Evolutionary conservation across 1,140 invertebrate genomes (phyloP), one percentile per base, ranked within the genome.

Genomic region (Atta colombica): DNA sequence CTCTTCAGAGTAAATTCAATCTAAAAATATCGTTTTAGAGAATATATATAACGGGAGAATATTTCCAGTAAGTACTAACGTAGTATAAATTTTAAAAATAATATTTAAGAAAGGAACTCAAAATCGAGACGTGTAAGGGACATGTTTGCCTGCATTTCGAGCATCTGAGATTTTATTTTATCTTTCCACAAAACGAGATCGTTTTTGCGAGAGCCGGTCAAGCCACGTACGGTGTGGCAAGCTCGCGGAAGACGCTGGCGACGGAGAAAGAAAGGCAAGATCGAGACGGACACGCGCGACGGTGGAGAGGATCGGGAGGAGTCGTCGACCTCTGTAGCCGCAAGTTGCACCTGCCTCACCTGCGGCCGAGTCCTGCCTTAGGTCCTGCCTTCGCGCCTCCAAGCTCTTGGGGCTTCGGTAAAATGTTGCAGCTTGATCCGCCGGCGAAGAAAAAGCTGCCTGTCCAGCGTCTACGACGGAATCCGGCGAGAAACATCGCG

Each of bases 331-430:
- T 78, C 75, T 16, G 51, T 60, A 84, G 69, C 88, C 51, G 82
- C 45, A 80, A 55, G 82, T 74, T 89, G 88, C 88, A 89, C 88
- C 89, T 89, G 89, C 88, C 89, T 90, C 89, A 87, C 77, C 87
- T 77, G 87, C 58, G 69, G 82, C 82, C 74, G 75, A 55, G 81
- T 49, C n/a, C n/a, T n/a, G n/a, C n/a, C n/a, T n/a, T 68, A 58
- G 82, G 66, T 51, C 25, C 1, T 45, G 39, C 58, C 80, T 71
- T 84, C 68, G 68, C 80, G 63, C 51, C 66, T 81, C 35, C 66
- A 5, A 21, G 75, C 21, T 55, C 77, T 31, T 35, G 39, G 10
- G 65, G 12, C 65, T 45, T 45, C 8, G 39, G 39, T 10, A 45
- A 35, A 68, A 68, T 21, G 35, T n/a, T 35, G 28, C n/a, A 63